phyloP scores from a whole-genome alignment of 2,888 invertebrate genomes.

The Augiades crinisus region DNA sequence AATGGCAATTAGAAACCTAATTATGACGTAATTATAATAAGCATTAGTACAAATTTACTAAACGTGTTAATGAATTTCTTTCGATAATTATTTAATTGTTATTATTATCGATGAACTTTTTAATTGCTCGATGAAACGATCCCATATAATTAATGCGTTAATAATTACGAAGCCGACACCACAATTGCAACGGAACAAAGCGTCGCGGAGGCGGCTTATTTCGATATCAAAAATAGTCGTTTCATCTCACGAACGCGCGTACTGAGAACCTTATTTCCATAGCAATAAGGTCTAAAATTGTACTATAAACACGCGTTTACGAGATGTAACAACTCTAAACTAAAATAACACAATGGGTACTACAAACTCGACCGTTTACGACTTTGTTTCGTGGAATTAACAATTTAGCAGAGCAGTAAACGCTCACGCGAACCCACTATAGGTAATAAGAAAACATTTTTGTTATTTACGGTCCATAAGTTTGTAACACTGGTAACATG shows the following conservation, averaged over 20 bases:
- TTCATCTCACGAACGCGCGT: constrained; percentile 1
- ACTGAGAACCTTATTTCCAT: neutral
- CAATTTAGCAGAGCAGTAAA: constrained; percentile 65
- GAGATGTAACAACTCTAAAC: constrained; percentile 35
- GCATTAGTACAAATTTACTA: too few species aligned
- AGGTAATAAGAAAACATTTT: constrained; percentile 7
- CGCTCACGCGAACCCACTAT: constrained; percentile 54
- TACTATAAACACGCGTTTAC: neutral
- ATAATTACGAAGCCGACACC: constrained; percentile 12
- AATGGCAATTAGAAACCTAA: too few species aligned
- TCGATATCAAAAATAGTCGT: constrained; percentile 29
- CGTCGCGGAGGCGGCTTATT: constrained; percentile 42
- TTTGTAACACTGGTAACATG: constrained; percentile 11
- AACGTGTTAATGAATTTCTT: too few species aligned
- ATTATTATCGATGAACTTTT: too few species aligned
- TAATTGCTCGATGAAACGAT: constrained; percentile 1
- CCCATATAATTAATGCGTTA: constrained; percentile 10
- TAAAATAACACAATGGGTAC: constrained; percentile 54
- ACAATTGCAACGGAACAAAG: constrained; percentile 17
- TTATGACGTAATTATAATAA: too few species aligned
- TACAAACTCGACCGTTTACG: constrained; percentile 52
- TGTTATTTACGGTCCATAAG: constrained; percentile 6
- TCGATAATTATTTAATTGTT: too few species aligned
- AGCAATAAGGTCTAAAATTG: neutral
- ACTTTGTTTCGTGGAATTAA: constrained; percentile 64